Percentiles rank a stretch among this genome's conserved stretches.
Conservation (phyloP, 2,113 vertebrate genomes). For the Epinephelus fuscoguttatus region DNA sequence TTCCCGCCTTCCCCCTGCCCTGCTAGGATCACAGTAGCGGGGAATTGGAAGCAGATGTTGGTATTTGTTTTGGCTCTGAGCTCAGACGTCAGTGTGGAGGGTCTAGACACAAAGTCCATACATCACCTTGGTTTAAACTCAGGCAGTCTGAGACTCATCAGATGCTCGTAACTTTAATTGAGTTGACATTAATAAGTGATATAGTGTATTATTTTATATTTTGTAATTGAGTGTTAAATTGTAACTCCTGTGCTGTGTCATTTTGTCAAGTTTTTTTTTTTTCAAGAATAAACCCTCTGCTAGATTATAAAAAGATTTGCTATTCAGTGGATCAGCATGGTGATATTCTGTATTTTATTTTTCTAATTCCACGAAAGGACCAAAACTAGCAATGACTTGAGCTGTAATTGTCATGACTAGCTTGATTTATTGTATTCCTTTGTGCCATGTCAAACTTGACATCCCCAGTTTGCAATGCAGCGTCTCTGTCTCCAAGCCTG, state of each 20-base stretch:
- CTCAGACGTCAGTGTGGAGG: constrained; percentile 32
- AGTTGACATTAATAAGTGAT: constrained; percentile 11
- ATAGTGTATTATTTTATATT: neutral
- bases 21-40: constrained; percentile 24
- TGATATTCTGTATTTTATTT: neutral
- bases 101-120: constrained; percentile 27
- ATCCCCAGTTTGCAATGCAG: too few species aligned
- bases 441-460: too few species aligned
- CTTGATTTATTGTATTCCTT: neutral
- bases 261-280: neutral
- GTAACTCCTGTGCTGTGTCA: neutral
- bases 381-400: neutral
- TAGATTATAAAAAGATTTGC: neutral
- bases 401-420: too few species aligned
- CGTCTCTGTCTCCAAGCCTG: too few species aligned
- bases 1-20: constrained; percentile 28
- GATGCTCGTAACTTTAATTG: constrained; percentile 16
- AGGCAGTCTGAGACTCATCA: constrained; percentile 33
- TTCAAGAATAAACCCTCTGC: neutral
- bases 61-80: constrained; percentile 59
- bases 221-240: constrained; percentile 1
- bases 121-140: constrained; percentile 34
- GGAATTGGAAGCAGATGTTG: constrained; percentile 69
- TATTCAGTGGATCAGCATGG: neutral
- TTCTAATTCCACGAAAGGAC: neutral